A percentile compares a stretch with the other conserved stretches of the same genome.
Conservation (phyloP, 2,888 invertebrate genomes). For the Priocnemis perturbator region DNA sequence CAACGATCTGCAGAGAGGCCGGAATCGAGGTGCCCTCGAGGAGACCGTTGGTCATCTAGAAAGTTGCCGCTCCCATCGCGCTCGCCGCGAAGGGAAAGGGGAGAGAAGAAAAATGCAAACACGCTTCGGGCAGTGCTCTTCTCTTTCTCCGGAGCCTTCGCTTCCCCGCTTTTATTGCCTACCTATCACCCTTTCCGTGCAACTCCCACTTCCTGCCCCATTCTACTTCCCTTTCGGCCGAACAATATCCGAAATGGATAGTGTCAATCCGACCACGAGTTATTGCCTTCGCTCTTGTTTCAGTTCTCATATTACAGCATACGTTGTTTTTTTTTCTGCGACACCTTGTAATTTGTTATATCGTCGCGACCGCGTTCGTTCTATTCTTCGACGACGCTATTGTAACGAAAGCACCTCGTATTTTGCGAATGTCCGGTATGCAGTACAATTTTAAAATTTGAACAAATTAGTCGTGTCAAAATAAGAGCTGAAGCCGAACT, state of each 20-base stretch:
- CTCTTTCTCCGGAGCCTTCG: background rate
- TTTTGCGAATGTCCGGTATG: too few species aligned
- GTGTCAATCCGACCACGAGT: too few species aligned
- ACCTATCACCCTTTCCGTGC: background rate
- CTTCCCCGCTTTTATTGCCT: constrained; percentile 5
- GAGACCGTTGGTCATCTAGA: constrained; percentile 51
- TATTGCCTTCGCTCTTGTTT: background rate
- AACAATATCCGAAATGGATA: too few species aligned
- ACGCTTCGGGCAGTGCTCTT: constrained; percentile 6
- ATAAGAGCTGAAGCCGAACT: too few species aligned
- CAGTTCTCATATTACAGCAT: too few species aligned
- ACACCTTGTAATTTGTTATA: too few species aligned
- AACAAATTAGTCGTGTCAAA: too few species aligned
- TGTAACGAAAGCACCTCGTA: too few species aligned
- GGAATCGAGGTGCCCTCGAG: constrained; percentile 44
- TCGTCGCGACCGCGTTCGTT: too few species aligned
- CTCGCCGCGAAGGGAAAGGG: constrained; percentile 14
- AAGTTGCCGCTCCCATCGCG: constrained; percentile 50
- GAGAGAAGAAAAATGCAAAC: constrained; percentile 1
- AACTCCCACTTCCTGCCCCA: background rate
- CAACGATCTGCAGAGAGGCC: constrained; percentile 47
- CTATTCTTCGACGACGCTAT: too few species aligned
- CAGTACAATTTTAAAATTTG: too few species aligned
- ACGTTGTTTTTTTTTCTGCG: background rate
- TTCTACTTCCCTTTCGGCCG: background rate